Evolutionary conservation across 2,113 vertebrate species (phyloP), one percentile per base, ranked within the genome.

Genomic region (Rhinoderma darwinii): DNA sequence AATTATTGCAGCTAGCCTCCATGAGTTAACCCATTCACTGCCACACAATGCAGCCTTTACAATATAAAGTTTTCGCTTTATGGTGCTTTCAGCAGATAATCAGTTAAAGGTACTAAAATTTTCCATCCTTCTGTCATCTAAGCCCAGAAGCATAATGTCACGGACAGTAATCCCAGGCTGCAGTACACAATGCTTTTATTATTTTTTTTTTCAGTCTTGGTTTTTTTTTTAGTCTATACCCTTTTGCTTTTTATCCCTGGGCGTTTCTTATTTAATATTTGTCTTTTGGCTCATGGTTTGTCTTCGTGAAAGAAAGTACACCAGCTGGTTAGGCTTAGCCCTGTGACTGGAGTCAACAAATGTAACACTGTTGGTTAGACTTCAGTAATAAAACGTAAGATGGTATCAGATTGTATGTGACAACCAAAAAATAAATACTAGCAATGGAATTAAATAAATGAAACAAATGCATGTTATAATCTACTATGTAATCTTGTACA

Each of bases 201-300:
- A 84, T 84, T 84, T 56, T 84, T 75, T 51, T 84, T 73, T 74
- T 70, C 51, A 83, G 70, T 74, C 70, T 83, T 68, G 30, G 20
- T 41, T 27, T 82, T 82, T 82, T 44, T 61, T 82, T 30, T 27
- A 72, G 66, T 84, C 66, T 84, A 73, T 70, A 84, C 82, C 82
- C 73, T 54, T 47, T 84, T 51, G 18, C 27, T 68, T 27, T 41
- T 35, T 72, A 47, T 70, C 80, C 39, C 32, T 72, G 66, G 47
- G 59, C 66, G 82, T 84, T 54, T 75, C 70, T 73, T 84, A 50
- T 84, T 74, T 84, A 74, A 74, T 84, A 84, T 84, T 84, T 84
- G 47, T 84, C 68, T 84, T 74, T 37, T 74, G 68, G 82, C 68
- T 84, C 54, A 84, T 35, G 80, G 59, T 41, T 82, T 66, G 59